A percentile compares a stretch with the other conserved stretches of the same genome.
phyloP scores from a whole-genome alignment of 2,797 vertebrate genomes.

The Gambelia wislizenii region DNA sequence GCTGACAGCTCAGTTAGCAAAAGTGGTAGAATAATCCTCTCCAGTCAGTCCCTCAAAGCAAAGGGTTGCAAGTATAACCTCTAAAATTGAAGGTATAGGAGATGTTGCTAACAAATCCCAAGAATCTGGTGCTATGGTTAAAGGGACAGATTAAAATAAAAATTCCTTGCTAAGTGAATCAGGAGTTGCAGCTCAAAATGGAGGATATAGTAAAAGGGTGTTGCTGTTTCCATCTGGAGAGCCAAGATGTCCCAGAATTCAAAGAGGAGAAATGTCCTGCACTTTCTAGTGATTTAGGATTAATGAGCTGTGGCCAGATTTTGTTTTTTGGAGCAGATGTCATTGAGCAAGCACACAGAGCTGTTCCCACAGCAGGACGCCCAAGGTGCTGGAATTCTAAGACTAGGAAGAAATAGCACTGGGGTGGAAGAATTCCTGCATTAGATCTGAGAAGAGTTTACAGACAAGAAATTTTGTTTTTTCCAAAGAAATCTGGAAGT shows the following conservation, averaged over 20 bases:
- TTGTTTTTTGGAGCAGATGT: slow-evolving; percentile 1
- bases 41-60: neutral
- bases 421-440: neutral
- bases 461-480: neutral
- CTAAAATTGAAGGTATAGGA: neutral
- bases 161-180: neutral
- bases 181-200: neutral
- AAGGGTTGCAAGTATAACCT: neutral
- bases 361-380: no score
- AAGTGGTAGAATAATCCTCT: no score
- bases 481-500: neutral
- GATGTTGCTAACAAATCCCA: neutral
- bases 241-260: neutral
- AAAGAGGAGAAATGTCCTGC: neutral
- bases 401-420: neutral
- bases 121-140: neutral
- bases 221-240: neutral
- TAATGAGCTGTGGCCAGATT: neutral
- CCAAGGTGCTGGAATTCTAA: neutral
- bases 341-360: neutral
- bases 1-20: neutral
- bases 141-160: neutral
- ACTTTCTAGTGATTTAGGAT: neutral
- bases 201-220: neutral
- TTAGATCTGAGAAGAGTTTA: neutral